Evolutionary conservation across 2,888 invertebrate genomes (phyloP), one percentile per base, ranked within the genome.

Genomic region (Pyrochroa serraticornis): DNA sequence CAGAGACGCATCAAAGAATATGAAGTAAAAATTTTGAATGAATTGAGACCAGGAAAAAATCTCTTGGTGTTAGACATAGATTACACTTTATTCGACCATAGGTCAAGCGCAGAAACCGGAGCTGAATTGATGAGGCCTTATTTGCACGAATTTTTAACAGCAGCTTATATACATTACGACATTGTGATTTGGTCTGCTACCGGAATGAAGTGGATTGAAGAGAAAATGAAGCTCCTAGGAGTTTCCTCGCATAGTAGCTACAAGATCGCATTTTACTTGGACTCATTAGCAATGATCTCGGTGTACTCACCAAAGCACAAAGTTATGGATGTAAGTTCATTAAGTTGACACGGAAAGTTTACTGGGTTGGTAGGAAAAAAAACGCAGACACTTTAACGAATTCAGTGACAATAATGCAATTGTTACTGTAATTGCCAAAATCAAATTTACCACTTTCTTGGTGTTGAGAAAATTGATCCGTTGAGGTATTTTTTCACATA

Each of bases 171-270:
- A 75, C 83, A 95, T 79, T 97, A 97, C 71, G 97, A 97, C 73
- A 97, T 97, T 66, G 96, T 94, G 0, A 97, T 98, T 66, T 98
- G 97, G 97, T 97, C 97, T 2, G 97, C 97, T 0, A 97, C 97
- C 0, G 92, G 93, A 60, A 97, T 97, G 96, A 95, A 94, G 73
- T 97, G 97, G 97, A 97, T 98, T 39, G 93, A 96, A 70, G 95
- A 96, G 72, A 97, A 97, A 80, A 96, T 98, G 96, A 88, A 91
- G 58, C 80, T 97, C 39, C 82, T 98, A 0, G 96, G 96, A 0
- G 95, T 97, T 0, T 84, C 90, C 0, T 84, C 84, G 1, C 89
- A 96, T 77, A 83, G 87, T 0, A 87, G 89, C 63, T 97, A 97
- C 75, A 97, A 95, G 81, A 90, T 98, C 56, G 87, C 91, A 76